Evolutionary conservation across 1,140 invertebrate species (phyloP).

Genomic region (Tachypleus tridentatus): DNA sequence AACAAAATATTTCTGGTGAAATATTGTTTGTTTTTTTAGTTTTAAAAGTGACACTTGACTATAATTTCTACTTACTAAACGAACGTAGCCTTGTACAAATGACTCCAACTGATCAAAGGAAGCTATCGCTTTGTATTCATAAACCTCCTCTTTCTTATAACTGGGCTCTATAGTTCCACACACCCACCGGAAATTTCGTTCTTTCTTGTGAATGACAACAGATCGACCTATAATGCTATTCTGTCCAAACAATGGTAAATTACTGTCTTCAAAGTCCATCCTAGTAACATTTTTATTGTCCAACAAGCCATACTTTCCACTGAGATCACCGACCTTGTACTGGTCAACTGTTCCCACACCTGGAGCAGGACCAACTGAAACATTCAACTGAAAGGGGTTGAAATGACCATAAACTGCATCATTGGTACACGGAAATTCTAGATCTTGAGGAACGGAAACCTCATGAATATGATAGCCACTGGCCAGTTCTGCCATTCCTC

Average conservation of each 20-base stretch:
- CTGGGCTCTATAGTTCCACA: conserved; percentile 74
- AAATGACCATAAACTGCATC: conserved; percentile 65
- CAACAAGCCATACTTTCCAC: conserved; percentile 61
- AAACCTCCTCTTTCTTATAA: conserved; percentile 67
- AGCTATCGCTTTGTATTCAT: conserved; percentile 71
- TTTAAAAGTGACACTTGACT: conserved; percentile 13
- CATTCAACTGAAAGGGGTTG: conserved; percentile 62
- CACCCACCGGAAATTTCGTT: conserved; percentile 46
- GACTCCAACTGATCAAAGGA: conserved; percentile 76
- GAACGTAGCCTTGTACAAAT: conserved; percentile 71
- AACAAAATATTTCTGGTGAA: too few species aligned
- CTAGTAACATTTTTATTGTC: conserved; percentile 39
- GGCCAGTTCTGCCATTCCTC: conserved; percentile 52
- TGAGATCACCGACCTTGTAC: conserved; percentile 79
- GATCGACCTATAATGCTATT: conserved; percentile 73
- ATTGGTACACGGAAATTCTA: conserved; percentile 77
- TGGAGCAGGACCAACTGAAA: conserved; percentile 44
- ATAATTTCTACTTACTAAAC: conserved; percentile 49
- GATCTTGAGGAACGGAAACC: conserved; percentile 62
- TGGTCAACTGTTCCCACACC: conserved; percentile 60
- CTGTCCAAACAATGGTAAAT: conserved; percentile 69
- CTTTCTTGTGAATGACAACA: conserved; percentile 64
- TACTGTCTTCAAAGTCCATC: conserved; percentile 61
- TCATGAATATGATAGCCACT: conserved; percentile 70
- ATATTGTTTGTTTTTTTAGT: conserved; percentile 2